Evolutionary conservation across 2,888 invertebrate genomes (phyloP), one percentile per base, ranked within the genome.

Genomic region (Lepetodrilus schrolli): DNA sequence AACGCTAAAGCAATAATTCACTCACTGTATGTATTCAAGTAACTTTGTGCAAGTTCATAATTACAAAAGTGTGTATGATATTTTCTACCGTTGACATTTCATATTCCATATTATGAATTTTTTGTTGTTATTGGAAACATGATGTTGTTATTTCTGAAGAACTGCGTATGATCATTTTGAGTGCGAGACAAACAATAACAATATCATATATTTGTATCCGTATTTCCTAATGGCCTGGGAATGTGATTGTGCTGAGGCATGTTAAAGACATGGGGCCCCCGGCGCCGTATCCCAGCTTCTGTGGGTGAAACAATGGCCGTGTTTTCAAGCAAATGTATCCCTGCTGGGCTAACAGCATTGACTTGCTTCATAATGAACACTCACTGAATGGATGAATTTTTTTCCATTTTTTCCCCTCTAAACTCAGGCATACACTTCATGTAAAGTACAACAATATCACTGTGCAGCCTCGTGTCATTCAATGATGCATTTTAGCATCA

Each of bases 351-450:
- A 13, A 8, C 43, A 43, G 17, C 58, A 58, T 30, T 30, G 58
- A 23, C 58, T 58, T 26, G 34, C 58, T 58, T 58, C 30, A 30
- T 30, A 58, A 58, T 58, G 58, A 30, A 30, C 58, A 58, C 58
- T 58, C 34, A 58, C 26, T 58, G 58, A 58, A 58, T 58, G 58
- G 17, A 17, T 30, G 17, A 43, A 58, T 26, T 58, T 58, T 58
- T 58, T 58, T n/a, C 8, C 17, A 58, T 58, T 17, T 21, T 58
- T 13, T 17, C 7, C 30, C 30, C n/a, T n/a, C n/a, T n/a, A n/a
- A n/a, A 34, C n/a, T 34, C 26, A 58, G 26, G 58, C 34, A 17
- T 58, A 58, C 30, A 30, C 30, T 30, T 23, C 43, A 30, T 58
- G 26, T 17, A 13, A 13, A 58, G 58, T 58, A 34, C 30, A 23